Evolutionary conservation across 2,113 vertebrate genomes (phyloP).

Genomic region (Zeus faber): DNA sequence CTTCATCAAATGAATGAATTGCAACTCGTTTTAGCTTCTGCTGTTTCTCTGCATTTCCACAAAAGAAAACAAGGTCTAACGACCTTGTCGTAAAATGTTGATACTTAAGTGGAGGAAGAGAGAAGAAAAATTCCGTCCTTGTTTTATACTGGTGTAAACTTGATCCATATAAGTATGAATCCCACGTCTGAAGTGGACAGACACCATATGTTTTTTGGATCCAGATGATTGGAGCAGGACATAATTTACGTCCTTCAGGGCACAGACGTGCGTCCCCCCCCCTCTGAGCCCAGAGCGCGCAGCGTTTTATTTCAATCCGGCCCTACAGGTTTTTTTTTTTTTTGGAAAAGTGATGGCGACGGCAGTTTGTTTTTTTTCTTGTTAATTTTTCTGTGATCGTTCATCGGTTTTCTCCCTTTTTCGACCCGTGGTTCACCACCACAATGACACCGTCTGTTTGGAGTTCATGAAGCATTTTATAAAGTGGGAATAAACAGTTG

Average conservation of each 20-base stretch:
- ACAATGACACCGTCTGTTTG: too few species aligned
- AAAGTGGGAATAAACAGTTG: too few species aligned
- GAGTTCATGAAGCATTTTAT: too few species aligned
- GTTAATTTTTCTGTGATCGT: constrained; percentile 29
- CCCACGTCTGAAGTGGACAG: constrained; percentile 56
- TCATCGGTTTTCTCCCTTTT: too few species aligned
- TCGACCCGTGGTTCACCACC: too few species aligned
- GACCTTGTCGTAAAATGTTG: background rate
- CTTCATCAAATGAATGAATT: background rate
- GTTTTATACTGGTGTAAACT: constrained; percentile 57
- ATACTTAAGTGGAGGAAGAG: constrained; percentile 20
- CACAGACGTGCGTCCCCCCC: constrained; percentile 44
- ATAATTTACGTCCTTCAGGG: constrained; percentile 62
- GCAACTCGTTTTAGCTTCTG: too few species aligned
- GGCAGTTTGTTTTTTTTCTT: constrained; percentile 27
- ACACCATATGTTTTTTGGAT: constrained; percentile 73
- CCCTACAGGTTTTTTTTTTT: too few species aligned
- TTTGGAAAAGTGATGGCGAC: constrained; percentile 15
- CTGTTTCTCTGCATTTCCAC: background rate
- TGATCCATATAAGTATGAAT: constrained; percentile 71
- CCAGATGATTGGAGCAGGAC: constrained; percentile 51
- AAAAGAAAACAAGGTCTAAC: background rate
- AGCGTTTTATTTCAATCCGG: constrained; percentile 22
- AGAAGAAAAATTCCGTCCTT: constrained; percentile 34
- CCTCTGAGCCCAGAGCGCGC: too few species aligned